Conservation (phyloP, 2,113 vertebrate genomes). For the Stictonetta naevosa region DNA sequence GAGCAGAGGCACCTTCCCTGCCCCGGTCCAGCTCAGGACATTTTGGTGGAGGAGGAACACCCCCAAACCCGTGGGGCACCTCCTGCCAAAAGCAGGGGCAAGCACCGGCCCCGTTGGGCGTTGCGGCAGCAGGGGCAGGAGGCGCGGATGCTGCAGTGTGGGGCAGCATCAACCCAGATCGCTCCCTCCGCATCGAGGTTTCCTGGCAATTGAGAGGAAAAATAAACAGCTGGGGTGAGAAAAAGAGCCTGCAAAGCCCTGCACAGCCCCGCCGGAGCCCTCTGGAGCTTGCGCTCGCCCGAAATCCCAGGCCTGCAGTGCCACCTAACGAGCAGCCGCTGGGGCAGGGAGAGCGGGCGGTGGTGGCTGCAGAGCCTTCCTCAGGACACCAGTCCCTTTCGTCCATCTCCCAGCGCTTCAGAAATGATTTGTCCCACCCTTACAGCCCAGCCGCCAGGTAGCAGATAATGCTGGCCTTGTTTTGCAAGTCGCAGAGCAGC, state of each 20-base stretch:
- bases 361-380: neutral
- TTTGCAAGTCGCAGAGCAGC: neutral
- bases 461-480: neutral
- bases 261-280: neutral
- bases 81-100: neutral
- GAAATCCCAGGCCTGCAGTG: conserved; percentile 32
- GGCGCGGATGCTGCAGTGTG: accelerated
- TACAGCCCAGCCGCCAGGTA: neutral
- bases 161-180: neutral
- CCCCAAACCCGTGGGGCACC: neutral
- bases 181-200: neutral
- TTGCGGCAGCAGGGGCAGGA: neutral
- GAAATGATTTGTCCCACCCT: neutral
- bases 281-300: neutral
- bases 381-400: neutral
- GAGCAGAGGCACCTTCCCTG: neutral
- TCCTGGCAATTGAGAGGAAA: neutral
- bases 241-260: neutral
- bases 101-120: neutral
- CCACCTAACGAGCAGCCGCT: conserved; percentile 58
- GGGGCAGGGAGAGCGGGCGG: neutral
- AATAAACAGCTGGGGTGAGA: accelerated
- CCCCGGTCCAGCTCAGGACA: neutral
- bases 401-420: neutral
- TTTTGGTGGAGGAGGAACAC: neutral